Evolutionary conservation across 2,888 invertebrate genomes (phyloP), one percentile per base, ranked within the genome.

Genomic region (Hanleya hanleyi): DNA sequence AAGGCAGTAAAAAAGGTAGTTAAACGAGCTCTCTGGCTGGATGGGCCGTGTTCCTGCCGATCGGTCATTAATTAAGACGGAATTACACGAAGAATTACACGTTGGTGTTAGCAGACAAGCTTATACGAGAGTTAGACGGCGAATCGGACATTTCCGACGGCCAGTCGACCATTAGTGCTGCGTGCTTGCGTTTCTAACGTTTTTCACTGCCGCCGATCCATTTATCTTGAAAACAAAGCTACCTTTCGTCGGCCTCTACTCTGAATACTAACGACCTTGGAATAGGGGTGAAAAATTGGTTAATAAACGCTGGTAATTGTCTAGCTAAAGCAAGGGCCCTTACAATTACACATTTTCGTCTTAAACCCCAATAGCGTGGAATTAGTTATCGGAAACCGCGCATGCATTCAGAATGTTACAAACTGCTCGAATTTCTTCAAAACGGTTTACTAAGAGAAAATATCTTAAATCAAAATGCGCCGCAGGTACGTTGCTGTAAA

Each of bases 111-210:
- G 18, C 15, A 15, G 57, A 4, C 57, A 29, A 57, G 15, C 57
- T 29, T 29, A 32, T 22, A 15, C 32, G 29, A 57, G 26, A 29
- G 26, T 29, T 29, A 57, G 29, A 57, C 32, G 26, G 57, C 7
- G 22, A 57, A 57, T 57, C 57, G 12, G 9, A 22, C 57, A 15
- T 57, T 47, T 15, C 3, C 2, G 4, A 29, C 57, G 32, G 15
- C 57, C 29, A 22, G 12, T 18, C 22, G 57, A 15, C 57, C 57
- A 57, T 57, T 57, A 57, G 29, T 12, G 29, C 29, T 22, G 57
- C 57, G 57, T 57, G 57, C 26, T 26, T 29, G 57, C 57, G 57
- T 57, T 57, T 22, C 57, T 57, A 57, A 57, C 57, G 29, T 32
- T 18, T 57, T 18, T n/a, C n/a, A n/a, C n/a, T n/a, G n/a, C n/a